These are phyloP conservation scores for Acronicta aceris DNA, from an alignment of 2,888 invertebrate genomes.

Conservation along the genomic window DNA sequence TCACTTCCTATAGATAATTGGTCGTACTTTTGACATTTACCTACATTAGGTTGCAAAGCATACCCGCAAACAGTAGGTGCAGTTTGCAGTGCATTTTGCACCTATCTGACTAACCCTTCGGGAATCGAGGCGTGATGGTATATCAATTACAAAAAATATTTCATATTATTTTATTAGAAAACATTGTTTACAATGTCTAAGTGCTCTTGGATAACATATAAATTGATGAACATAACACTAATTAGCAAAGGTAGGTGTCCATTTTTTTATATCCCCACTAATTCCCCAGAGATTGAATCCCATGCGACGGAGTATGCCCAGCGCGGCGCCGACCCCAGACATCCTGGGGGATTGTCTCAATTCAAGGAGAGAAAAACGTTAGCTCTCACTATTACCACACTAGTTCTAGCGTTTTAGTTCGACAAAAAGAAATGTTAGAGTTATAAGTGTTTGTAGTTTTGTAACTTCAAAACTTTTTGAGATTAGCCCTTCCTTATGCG, in stretches of 20 bases:
- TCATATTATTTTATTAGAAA: too few species aligned
- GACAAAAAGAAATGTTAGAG: constrained; percentile 21
- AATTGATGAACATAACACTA: neutral
- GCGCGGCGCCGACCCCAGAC: constrained; percentile 63
- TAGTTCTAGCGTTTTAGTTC: constrained; percentile 50
- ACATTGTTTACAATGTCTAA: too few species aligned
- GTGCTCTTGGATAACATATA: neutral
- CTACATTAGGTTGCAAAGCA: too few species aligned
- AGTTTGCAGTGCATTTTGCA: too few species aligned
- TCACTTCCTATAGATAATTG: too few species aligned
- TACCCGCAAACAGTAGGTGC: too few species aligned
- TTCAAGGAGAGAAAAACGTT: constrained; percentile 75
- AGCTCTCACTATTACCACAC: constrained; percentile 52
- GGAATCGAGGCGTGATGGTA: too few species aligned
- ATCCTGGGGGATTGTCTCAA: constrained; percentile 74
- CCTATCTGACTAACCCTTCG: neutral
- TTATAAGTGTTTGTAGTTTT: constrained; percentile 22
- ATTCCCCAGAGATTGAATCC: constrained; percentile 89
- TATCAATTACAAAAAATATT: too few species aligned
- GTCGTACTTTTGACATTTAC: too few species aligned
- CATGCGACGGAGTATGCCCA: constrained; percentile 76
- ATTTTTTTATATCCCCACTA: constrained; percentile 73
- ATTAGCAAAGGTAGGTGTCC: constrained; percentile 22
- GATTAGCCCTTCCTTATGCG: constrained; percentile 2
- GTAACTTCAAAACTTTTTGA: constrained; percentile 24